These are phyloP conservation scores for Tragelaphus buxtoni DNA, from an alignment of 2,113 vertebrate species.

Conservation along the genomic window DNA sequence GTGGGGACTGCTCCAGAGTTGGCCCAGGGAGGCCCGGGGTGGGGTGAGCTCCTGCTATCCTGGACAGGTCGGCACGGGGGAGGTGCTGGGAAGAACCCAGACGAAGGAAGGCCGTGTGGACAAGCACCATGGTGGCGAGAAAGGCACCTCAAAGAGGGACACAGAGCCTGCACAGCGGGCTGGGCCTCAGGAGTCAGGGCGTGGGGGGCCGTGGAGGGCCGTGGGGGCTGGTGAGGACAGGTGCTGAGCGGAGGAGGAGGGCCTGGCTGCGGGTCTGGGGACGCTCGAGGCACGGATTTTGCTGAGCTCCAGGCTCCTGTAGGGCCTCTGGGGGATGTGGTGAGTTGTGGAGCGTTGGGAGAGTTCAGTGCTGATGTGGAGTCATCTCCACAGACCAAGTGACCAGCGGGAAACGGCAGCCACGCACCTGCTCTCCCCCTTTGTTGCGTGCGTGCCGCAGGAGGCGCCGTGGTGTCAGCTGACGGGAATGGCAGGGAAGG, in stretches of 20 bases:
- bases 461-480: too few relatives aligned
- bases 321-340: too few relatives aligned
- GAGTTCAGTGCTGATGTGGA: neutral
- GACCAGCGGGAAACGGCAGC: neutral
- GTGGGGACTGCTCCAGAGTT: neutral
- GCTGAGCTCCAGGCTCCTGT: neutral
- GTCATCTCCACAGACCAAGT: neutral
- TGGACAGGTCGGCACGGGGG: neutral
- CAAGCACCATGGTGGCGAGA: fast-evolving
- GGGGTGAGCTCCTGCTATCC: neutral
- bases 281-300: neutral
- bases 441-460: neutral
- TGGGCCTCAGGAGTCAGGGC: neutral
- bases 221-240: neutral
- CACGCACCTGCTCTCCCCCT: neutral
- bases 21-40: neutral
- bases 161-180: fast-evolving
- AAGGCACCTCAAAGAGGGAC: fast-evolving
- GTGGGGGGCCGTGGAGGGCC: fast-evolving
- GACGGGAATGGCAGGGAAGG: neutral
- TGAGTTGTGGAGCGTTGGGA: neutral
- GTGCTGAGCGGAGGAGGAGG: neutral
- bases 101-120: neutral
- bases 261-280: neutral
- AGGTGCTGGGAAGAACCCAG: neutral